Evolutionary conservation across 2,888 invertebrate species (phyloP).

Genomic region (Microdon myrmicae): DNA sequence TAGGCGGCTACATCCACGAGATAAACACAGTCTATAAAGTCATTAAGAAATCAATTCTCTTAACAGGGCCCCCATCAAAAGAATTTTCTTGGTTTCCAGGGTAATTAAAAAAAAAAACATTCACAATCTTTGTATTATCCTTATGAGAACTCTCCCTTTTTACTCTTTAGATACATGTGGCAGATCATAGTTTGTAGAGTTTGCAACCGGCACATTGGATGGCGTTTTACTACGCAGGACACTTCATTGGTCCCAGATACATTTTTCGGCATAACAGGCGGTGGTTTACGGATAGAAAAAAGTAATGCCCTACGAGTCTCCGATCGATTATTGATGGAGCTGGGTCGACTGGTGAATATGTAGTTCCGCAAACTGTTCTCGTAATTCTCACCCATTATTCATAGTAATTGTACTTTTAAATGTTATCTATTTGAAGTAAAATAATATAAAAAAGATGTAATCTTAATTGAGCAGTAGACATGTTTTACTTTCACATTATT

Average conservation of each 20-base stretch:
- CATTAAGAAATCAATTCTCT: constrained; percentile 67
- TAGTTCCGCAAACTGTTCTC: too few species aligned
- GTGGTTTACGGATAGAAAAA: constrained; percentile 66
- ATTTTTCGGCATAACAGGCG: constrained; percentile 79
- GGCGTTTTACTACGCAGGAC: constrained; percentile 78
- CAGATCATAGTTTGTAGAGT: constrained; percentile 76
- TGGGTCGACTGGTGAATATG: constrained; percentile 7
- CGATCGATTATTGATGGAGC: constrained; percentile 12
- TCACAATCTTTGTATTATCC: neutral
- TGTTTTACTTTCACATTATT: too few species aligned
- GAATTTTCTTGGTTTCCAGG: constrained; percentile 88
- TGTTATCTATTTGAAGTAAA: too few species aligned
- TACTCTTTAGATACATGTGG: constrained; percentile 78
- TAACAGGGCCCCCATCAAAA: constrained; percentile 71
- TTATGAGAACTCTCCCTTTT: neutral
- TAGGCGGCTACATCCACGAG: constrained; percentile 80
- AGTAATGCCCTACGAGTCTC: constrained; percentile 10
- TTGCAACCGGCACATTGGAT: constrained; percentile 80
- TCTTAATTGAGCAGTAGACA: too few species aligned
- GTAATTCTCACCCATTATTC: too few species aligned
- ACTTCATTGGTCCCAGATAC: constrained; percentile 72
- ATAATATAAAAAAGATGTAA: too few species aligned
- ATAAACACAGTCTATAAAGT: constrained; percentile 77
- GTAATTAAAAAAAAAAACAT: constrained; percentile 43
- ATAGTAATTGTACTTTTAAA: too few species aligned